Percentiles rank a stretch among this genome's conserved stretches.
phyloP scores from a whole-genome alignment of 2,113 vertebrate species.

The Catagonus wagneri region DNA sequence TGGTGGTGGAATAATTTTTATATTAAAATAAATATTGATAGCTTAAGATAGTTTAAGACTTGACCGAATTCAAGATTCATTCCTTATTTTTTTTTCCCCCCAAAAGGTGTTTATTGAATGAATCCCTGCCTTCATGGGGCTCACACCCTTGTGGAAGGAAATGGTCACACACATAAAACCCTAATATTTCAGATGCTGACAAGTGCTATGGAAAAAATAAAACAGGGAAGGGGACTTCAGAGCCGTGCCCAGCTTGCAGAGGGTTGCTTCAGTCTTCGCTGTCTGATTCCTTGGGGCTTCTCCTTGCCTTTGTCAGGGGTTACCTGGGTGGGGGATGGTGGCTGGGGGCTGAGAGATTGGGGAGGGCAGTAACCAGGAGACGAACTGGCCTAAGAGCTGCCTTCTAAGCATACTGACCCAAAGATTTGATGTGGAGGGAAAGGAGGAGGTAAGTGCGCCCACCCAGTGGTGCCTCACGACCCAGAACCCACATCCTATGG shows the following conservation, averaged over 20 bases:
- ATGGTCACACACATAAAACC: not conserved
- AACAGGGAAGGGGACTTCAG: not conserved
- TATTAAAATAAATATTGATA: constrained; percentile 9
- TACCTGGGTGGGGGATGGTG: no score
- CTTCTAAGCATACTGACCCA: not conserved
- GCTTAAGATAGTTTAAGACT: not conserved
- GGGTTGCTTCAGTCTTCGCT: not conserved
- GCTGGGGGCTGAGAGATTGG: not conserved
- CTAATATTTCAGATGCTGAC: not conserved
- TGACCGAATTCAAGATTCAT: constrained; percentile 25
- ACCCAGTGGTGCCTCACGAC: not conserved
- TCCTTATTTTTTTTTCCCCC: not conserved
- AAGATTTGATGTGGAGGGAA: not conserved
- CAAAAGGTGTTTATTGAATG: not conserved
- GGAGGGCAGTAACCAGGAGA: not conserved
- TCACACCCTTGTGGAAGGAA: not conserved
- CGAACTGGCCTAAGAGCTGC: not conserved
- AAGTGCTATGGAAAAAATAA: not conserved
- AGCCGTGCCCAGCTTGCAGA: not conserved
- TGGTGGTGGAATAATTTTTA: not conserved
- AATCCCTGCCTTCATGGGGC: not conserved
- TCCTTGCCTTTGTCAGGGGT: not conserved
- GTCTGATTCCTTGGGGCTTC: not conserved
- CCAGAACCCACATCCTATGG: not conserved
- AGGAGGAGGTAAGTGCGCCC: not conserved